Conservation (phyloP, 2,113 vertebrate genomes). For the Eulemur rufifrons region DNA sequence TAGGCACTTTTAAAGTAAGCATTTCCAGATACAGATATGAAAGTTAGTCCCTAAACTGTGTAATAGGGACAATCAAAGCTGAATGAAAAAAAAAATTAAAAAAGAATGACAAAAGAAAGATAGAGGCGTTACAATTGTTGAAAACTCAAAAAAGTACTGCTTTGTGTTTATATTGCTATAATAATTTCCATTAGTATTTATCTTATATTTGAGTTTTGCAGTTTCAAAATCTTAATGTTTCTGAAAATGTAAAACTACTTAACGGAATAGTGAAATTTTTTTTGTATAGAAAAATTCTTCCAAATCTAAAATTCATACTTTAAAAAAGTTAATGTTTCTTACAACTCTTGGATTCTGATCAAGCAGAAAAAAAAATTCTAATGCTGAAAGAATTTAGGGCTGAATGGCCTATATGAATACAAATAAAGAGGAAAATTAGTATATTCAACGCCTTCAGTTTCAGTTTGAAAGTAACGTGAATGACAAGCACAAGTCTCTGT, state of each 20-base stretch:
- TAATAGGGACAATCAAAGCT: neutral
- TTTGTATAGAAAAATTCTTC: neutral
- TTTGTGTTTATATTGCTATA: neutral
- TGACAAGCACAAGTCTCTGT: neutral
- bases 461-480: constrained; percentile 8
- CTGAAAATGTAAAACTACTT: neutral
- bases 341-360: neutral
- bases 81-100: neutral
- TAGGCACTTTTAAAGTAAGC: neutral
- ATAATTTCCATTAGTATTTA: neutral
- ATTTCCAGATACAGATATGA: neutral
- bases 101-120: neutral
- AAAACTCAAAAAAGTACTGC: neutral
- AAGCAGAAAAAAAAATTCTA: neutral
- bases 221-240: neutral
- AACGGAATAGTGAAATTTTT: neutral
- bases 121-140: neutral
- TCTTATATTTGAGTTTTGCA: neutral
- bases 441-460: neutral
- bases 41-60: neutral
- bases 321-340: neutral
- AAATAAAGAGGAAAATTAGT: neutral
- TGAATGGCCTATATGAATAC: neutral
- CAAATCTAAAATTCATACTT: neutral
- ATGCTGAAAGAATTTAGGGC: neutral